A percentile compares a stretch with the other conserved stretches of the same genome.
Evolutionary conservation across 2,113 vertebrate species (phyloP).

Genomic region (Sapayoa aenigma): DNA sequence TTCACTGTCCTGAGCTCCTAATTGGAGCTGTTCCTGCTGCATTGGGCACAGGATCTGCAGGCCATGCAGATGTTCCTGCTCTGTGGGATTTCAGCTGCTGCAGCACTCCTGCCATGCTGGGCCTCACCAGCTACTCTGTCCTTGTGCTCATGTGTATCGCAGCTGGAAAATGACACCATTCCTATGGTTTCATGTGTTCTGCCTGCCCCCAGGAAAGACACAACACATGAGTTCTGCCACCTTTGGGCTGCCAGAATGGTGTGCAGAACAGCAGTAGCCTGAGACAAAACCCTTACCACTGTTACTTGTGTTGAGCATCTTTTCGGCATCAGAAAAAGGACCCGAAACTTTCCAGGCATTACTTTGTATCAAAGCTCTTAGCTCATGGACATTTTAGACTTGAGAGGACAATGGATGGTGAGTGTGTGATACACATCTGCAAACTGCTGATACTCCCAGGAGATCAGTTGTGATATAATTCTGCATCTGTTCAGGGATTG

Average conservation of each 20-base stretch:
- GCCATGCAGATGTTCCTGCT: neutral
- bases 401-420: neutral
- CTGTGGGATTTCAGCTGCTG: neutral
- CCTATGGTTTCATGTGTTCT: neutral
- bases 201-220: neutral
- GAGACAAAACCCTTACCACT: neutral
- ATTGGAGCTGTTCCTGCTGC: neutral
- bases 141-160: neutral
- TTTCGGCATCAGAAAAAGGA: neutral
- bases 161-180: neutral
- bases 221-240: neutral
- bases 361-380: neutral
- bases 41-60: neutral
- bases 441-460: neutral
- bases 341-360: neutral
- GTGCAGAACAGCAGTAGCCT: neutral
- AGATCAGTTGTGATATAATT: neutral
- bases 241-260: neutral
- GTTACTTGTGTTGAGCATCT: neutral
- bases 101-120: neutral
- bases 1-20: neutral
- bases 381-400: neutral
- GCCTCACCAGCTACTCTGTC: neutral
- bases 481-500: neutral
- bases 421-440: neutral